Percentiles rank a stretch among this genome's conserved stretches.
phyloP scores from a whole-genome alignment of 2,113 vertebrate species.

The Formicarius rufipectus region DNA sequence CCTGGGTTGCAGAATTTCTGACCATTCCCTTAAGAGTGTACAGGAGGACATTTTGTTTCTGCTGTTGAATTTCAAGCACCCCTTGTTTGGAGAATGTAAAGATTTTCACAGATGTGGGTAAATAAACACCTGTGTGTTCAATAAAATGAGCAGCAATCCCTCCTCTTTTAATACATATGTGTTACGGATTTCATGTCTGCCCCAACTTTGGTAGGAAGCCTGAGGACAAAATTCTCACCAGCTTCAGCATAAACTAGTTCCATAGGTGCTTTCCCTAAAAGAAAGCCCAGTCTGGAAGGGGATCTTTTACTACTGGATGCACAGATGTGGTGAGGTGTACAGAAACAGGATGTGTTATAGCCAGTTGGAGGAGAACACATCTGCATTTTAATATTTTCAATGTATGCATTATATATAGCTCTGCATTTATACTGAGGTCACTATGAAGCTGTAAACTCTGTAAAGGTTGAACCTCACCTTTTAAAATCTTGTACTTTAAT shows the following conservation, averaged over 20 bases:
- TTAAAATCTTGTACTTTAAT: not conserved
- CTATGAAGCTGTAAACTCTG: not conserved
- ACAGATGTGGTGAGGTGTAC: not conserved
- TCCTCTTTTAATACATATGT: not conserved
- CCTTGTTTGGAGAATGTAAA: not conserved
- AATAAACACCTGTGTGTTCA: not conserved
- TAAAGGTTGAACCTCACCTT: not conserved
- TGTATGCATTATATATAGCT: not conserved
- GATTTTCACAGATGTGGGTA: not conserved
- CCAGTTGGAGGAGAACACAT: not conserved
- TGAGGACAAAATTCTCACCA: not conserved
- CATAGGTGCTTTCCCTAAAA: not conserved
- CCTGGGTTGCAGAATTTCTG: not conserved
- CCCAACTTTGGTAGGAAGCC: not conserved
- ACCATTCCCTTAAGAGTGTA: not conserved
- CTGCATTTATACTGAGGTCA: not conserved
- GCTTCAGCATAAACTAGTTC: not conserved
- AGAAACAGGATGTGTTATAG: not conserved
- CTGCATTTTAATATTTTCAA: not conserved
- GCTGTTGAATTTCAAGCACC: not conserved
- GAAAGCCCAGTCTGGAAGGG: not conserved
- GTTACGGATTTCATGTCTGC: not conserved
- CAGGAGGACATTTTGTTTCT: not conserved
- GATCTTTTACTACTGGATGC: not conserved
- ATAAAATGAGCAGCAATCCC: not conserved